These are phyloP conservation scores for Zaprionus capensis DNA, from an alignment of 1,140 invertebrate species.

Conservation along the genomic window DNA sequence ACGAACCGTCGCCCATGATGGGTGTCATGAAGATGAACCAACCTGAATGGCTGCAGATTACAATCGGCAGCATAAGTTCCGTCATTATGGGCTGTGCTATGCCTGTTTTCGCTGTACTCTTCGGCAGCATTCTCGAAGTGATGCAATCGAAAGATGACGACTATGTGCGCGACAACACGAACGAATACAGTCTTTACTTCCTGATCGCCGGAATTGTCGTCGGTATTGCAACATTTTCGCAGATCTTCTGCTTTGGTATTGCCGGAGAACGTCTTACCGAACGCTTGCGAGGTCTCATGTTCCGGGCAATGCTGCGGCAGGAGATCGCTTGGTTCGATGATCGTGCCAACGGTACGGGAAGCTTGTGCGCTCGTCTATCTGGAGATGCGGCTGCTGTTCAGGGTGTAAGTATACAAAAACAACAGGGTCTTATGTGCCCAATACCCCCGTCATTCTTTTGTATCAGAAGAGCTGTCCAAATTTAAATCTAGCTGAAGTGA, in stretches of 20 bases:
- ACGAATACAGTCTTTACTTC: slow-evolving; percentile 87
- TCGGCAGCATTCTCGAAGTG: slow-evolving; percentile 91
- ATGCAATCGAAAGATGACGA: slow-evolving; percentile 84
- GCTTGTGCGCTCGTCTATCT: slow-evolving; percentile 89
- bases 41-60: slow-evolving; percentile 90
- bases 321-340: slow-evolving; percentile 91
- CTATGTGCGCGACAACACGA: slow-evolving; percentile 85
- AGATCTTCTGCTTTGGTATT: slow-evolving; percentile 86
- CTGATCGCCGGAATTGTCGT: slow-evolving; percentile 87
- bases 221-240: slow-evolving; percentile 87
- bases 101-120: slow-evolving; percentile 91
- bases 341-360: slow-evolving; percentile 88
- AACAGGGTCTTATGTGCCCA: not conserved
- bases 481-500: not conserved
- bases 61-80: slow-evolving; percentile 88
- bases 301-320: slow-evolving; percentile 88
- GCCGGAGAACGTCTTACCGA: slow-evolving; percentile 90
- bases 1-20: slow-evolving; percentile 78
- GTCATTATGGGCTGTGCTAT: slow-evolving; percentile 89
- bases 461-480: not conserved
- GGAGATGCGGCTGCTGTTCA: slow-evolving; percentile 91
- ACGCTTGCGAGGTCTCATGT: slow-evolving; percentile 87
- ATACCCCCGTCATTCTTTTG: not conserved
- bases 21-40: slow-evolving; percentile 88
- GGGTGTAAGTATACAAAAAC: slow-evolving; percentile 86